Conservation (phyloP, 1,140 invertebrate genomes). For the Coboldia fuscipes region DNA sequence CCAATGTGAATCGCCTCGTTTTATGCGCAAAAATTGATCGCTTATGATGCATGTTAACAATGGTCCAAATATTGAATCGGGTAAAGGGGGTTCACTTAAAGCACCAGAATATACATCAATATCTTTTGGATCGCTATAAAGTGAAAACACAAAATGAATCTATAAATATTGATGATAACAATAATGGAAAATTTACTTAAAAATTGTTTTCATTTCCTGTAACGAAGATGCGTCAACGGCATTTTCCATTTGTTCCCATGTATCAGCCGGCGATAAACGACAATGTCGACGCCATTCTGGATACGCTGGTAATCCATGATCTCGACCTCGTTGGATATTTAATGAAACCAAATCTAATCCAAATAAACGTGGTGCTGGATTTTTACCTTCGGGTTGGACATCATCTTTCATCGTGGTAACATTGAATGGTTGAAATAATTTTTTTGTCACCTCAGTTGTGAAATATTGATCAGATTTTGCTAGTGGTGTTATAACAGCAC, state of each 20-base stretch:
- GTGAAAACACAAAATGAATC: background rate
- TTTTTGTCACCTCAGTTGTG: conserved; percentile 33
- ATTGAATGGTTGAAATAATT: conserved; percentile 38
- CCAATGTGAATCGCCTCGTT: conserved; percentile 67
- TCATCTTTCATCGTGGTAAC: too few relatives aligned
- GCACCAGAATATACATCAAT: conserved; percentile 74
- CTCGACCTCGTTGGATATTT: conserved; percentile 70
- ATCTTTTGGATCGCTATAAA: conserved; percentile 45
- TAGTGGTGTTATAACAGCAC: conserved; percentile 40
- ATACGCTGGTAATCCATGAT: conserved; percentile 72
- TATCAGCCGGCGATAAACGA: conserved; percentile 36
- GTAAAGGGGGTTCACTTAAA: conserved; percentile 46
- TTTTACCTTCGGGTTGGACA: conserved; percentile 6
- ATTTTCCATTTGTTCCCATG: conserved; percentile 49
- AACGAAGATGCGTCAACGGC: conserved; percentile 37
- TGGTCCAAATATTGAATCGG: conserved; percentile 53
- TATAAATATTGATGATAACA: background rate
- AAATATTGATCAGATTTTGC: conserved; percentile 45
- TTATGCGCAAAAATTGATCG: conserved; percentile 63
- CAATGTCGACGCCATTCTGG: conserved; percentile 52
- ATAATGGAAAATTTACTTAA: conserved; percentile 25
- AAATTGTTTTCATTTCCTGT: conserved; percentile 36
- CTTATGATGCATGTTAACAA: conserved; percentile 69
- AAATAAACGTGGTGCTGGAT: conserved; percentile 21
- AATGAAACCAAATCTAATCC: conserved; percentile 67